A percentile compares a stretch with the other conserved stretches of the same genome.
phyloP scores from a whole-genome alignment of 2,113 vertebrate genomes.

The Cheirogaleus medius region DNA sequence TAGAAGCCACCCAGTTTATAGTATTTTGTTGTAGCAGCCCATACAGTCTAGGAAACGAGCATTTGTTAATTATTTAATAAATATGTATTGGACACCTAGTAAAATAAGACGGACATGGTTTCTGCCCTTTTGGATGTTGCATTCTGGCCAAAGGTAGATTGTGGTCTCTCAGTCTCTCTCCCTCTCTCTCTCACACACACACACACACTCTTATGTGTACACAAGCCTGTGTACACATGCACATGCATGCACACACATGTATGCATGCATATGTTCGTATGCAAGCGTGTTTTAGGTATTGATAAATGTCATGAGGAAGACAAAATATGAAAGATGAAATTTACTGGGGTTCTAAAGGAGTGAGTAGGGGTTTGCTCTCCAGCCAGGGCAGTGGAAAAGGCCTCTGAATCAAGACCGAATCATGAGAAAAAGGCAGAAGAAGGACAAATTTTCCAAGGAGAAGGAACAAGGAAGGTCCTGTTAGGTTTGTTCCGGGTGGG shows the following conservation, averaged over 20 bases:
- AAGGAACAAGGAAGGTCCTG: not conserved
- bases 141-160: too few relatives aligned
- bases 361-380: not conserved
- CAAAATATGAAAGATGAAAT: not conserved
- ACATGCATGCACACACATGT: too few relatives aligned
- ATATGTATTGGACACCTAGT: not conserved
- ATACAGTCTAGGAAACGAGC: not conserved
- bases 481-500: too few relatives aligned
- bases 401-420: not conserved
- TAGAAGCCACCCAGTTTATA: not conserved
- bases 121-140: not conserved
- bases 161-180: not conserved
- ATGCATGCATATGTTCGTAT: rapidly evolving
- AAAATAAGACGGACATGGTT: not conserved
- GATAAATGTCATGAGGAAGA: not conserved
- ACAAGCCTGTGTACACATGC: too few relatives aligned
- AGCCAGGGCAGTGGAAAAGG: too few relatives aligned
- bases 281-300: not conserved
- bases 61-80: not conserved
- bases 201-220: not conserved
- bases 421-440: not conserved
- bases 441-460: not conserved
- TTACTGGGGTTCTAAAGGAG: not conserved
- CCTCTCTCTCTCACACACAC: too few relatives aligned
- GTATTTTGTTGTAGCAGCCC: not conserved